Evolutionary conservation across 2,888 invertebrate species (phyloP).

Genomic region (Venustoraphidia nigricollis): DNA sequence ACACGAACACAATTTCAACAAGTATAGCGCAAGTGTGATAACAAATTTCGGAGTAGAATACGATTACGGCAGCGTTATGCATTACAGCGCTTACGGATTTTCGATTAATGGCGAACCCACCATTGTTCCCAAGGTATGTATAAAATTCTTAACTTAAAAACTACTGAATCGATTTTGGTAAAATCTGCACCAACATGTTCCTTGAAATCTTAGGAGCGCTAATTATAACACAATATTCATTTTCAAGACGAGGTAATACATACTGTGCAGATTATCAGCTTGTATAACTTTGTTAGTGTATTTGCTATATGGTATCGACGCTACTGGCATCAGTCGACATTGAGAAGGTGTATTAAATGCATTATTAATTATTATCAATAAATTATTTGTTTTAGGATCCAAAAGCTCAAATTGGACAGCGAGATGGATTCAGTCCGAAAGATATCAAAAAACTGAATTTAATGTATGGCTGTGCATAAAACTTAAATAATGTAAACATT

Average conservation of each 20-base stretch:
- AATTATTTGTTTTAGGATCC: constrained; percentile 23
- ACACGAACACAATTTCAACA: constrained; percentile 44
- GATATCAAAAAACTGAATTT: constrained; percentile 38
- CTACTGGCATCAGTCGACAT: too few relatives aligned
- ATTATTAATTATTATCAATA: constrained; percentile 4
- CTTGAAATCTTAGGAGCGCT: too few relatives aligned
- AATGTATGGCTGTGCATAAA: constrained; percentile 29
- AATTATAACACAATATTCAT: too few relatives aligned
- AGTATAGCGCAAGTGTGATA: constrained; percentile 43
- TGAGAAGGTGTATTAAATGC: too few relatives aligned
- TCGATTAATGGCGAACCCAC: constrained; percentile 49
- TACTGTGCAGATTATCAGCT: too few relatives aligned
- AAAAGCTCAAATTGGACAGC: constrained; percentile 37
- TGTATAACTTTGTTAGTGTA: too few relatives aligned
- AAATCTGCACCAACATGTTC: too few relatives aligned
- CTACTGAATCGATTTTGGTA: too few relatives aligned
- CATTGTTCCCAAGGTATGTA: constrained; percentile 38
- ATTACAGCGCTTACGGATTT: constrained; percentile 52
- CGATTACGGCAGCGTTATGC: constrained; percentile 60
- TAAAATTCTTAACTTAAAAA: not conserved
- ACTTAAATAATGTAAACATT: too few relatives aligned
- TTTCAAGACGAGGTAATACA: too few relatives aligned
- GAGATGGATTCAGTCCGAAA: constrained; percentile 37
- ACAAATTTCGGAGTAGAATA: constrained; percentile 50
- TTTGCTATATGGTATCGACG: too few relatives aligned